Conservation (phyloP, 2,797 vertebrate genomes). For the Percopsis omiscomaycus region DNA sequence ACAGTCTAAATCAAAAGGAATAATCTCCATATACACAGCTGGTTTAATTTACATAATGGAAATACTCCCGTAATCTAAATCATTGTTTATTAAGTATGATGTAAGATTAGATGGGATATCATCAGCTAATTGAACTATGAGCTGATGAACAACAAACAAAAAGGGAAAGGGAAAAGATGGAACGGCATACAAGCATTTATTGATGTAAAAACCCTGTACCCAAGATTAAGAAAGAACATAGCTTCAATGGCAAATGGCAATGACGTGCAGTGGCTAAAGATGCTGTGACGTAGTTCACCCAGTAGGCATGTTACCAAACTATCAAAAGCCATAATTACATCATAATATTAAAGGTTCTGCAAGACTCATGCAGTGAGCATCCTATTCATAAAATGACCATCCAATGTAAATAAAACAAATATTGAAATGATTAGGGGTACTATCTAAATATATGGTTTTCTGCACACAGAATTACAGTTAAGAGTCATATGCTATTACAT, state of each 20-base stretch:
- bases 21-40: no score
- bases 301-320: not conserved
- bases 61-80: no score
- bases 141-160: no score
- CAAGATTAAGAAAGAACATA: not conserved
- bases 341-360: not conserved
- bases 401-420: not conserved
- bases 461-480: not conserved
- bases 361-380: not conserved
- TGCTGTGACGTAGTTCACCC: constrained; percentile 48
- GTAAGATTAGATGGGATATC: no score
- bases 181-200: not conserved
- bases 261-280: constrained; percentile 31
- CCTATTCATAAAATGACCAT: not conserved
- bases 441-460: not conserved
- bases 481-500: not conserved
- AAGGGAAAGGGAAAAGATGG: no score
- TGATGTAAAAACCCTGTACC: not conserved
- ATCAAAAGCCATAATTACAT: no score
- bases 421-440: not conserved
- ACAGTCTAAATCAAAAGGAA: no score
- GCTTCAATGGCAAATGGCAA: constrained; percentile 33
- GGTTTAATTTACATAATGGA: no score
- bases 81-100: no score
- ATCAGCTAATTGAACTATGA: no score